Conservation (phyloP, 2,113 vertebrate species). For the Probosciger aterrimus region DNA sequence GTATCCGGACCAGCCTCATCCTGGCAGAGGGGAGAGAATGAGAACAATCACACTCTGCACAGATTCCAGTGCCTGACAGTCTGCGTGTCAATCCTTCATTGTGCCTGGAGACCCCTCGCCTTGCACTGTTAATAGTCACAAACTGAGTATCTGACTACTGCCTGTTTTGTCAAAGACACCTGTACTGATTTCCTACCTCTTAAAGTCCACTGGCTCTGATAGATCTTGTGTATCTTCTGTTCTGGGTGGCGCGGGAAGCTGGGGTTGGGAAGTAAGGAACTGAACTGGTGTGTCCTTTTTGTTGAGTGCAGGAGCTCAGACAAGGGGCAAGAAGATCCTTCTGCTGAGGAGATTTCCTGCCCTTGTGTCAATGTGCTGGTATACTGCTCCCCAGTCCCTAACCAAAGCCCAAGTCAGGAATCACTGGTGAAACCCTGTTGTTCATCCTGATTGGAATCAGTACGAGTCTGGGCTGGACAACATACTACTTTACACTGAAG, state of each 20-base stretch:
- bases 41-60: not conserved
- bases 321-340: not conserved
- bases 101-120: not conserved
- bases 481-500: not conserved
- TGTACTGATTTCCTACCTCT: not conserved
- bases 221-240: not conserved
- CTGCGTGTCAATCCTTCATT: not conserved
- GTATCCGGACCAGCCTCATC: not conserved
- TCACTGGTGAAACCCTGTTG: not conserved
- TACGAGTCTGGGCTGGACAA: not conserved
- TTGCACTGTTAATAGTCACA: not conserved
- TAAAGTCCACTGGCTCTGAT: not conserved
- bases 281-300: not conserved
- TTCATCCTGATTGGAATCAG: not conserved
- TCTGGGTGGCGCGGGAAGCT: not conserved
- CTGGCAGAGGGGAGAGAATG: not conserved
- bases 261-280: not conserved
- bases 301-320: not conserved
- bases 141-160: not conserved
- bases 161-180: not conserved
- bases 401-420: not conserved
- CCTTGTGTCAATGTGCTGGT: not conserved
- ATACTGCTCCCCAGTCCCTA: not conserved
- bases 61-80: not conserved
- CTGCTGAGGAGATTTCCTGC: not conserved